Percentiles rank a stretch among this genome's conserved stretches.
These are phyloP conservation scores for Sebastes hubbsi DNA, from an alignment of 2,797 vertebrate species.

Conservation along the genomic window DNA sequence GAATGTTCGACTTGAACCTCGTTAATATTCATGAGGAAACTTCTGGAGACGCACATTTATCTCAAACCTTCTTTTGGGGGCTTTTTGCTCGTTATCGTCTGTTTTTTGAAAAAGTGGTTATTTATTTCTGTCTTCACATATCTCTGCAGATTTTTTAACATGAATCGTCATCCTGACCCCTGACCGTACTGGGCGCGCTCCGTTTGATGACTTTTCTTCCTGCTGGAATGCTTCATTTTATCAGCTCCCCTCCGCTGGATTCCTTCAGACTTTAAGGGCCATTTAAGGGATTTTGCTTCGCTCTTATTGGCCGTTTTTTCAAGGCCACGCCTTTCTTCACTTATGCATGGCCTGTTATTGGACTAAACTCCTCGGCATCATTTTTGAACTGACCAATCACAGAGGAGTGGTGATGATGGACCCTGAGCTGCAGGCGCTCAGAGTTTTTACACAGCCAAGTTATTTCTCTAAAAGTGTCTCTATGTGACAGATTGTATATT, in stretches of 20 bases:
- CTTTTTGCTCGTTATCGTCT: neutral
- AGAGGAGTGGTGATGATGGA: neutral
- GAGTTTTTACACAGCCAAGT: slow-evolving; percentile 36
- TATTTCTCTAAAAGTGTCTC: slow-evolving; percentile 23
- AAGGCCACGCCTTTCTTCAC: slow-evolving; percentile 36
- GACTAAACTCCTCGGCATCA: neutral
- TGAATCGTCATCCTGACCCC: neutral
- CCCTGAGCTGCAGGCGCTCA: neutral
- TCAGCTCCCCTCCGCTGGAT: neutral
- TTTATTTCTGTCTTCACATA: slow-evolving; percentile 11
- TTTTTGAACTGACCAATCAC: slow-evolving; percentile 33
- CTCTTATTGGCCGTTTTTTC: slow-evolving; percentile 32
- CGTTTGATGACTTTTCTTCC: neutral
- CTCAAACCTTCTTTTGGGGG: neutral
- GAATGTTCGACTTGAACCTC: neutral
- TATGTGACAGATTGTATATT: slow-evolving; percentile 43
- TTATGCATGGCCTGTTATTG: slow-evolving; percentile 53
- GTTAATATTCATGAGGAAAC: neutral
- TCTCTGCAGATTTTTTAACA: neutral
- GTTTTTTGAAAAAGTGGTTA: neutral
- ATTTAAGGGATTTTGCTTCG: slow-evolving; percentile 11
- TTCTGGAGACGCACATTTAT: neutral
- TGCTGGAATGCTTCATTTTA: neutral
- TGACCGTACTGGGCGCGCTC: neutral
- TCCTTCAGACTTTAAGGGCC: neutral